These are phyloP conservation scores for Zaprionus africanus DNA, from an alignment of 1,140 invertebrate genomes.

Conservation along the genomic window DNA sequence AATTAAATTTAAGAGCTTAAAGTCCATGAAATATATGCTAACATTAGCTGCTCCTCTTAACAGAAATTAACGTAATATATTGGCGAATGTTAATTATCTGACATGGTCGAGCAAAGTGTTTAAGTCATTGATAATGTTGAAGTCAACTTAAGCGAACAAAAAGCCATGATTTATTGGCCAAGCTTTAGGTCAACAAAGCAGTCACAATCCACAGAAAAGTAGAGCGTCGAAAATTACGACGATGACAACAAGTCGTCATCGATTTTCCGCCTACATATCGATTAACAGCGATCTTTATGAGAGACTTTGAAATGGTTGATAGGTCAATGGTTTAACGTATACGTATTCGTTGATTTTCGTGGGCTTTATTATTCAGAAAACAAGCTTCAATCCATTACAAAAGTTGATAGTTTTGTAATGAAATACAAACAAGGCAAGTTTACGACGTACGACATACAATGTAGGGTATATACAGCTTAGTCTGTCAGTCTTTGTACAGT, in stretches of 20 bases:
- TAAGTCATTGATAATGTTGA: neutral
- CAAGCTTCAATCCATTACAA: neutral
- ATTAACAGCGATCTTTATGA: neutral
- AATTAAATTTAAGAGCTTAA: too few relatives aligned
- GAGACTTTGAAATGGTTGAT: slow-evolving; percentile 4
- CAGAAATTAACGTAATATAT: neutral
- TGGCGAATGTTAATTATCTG: neutral
- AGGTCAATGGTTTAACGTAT: neutral
- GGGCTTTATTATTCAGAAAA: slow-evolving; percentile 1
- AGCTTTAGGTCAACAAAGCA: neutral
- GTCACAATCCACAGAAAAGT: neutral
- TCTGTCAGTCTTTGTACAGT: too few relatives aligned
- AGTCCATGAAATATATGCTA: too few relatives aligned
- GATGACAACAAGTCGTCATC: slow-evolving; percentile 11
- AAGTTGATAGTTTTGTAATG: neutral
- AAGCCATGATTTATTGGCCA: slow-evolving; percentile 4
- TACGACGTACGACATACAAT: too few relatives aligned
- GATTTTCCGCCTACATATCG: neutral
- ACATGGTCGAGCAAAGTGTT: neutral
- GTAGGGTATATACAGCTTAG: neutral
- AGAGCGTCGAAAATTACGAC: neutral
- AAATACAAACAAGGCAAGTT: neutral
- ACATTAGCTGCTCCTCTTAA: neutral
- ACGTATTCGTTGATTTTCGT: neutral
- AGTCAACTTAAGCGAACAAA: neutral